A percentile compares a stretch with the other conserved stretches of the same genome.
Conservation (phyloP, 2,113 vertebrate genomes). For the Hiodon tergisus region DNA sequence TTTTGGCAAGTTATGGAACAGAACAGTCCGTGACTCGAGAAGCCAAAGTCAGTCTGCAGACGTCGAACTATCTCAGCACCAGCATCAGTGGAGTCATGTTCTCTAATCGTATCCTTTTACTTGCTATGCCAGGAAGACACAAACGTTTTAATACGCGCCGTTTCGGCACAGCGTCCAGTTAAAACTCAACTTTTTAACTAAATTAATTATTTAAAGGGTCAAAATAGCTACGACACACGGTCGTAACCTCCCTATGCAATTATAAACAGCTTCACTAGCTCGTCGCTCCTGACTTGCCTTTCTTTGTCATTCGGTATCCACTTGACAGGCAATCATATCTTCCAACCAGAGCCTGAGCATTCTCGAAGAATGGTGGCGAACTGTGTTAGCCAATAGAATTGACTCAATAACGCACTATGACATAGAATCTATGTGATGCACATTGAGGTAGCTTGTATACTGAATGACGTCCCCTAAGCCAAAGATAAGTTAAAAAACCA, state of each 20-base stretch:
- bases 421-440: background rate
- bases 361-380: constrained; percentile 11
- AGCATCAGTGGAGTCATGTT: constrained; percentile 13
- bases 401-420: background rate
- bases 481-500: constrained; percentile 19
- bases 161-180: background rate
- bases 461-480: background rate
- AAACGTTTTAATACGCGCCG: background rate
- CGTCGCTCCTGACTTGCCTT: background rate
- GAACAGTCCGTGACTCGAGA: background rate
- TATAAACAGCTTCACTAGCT: background rate
- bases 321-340: constrained; percentile 26
- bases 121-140: background rate
- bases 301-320: constrained; percentile 35
- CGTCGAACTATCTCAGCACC: constrained; percentile 9
- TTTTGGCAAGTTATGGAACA: constrained; percentile 1
- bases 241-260: background rate
- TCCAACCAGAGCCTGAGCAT: constrained; percentile 39
- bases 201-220: background rate
- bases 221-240: background rate
- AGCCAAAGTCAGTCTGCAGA: background rate
- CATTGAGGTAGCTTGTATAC: background rate
- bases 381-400: constrained; percentile 44
- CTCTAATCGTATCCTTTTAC: background rate
- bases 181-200: background rate